These are phyloP conservation scores for Clavelina lepadiformis DNA, from an alignment of 23 tunicate genomes.

Conservation along the genomic window DNA sequence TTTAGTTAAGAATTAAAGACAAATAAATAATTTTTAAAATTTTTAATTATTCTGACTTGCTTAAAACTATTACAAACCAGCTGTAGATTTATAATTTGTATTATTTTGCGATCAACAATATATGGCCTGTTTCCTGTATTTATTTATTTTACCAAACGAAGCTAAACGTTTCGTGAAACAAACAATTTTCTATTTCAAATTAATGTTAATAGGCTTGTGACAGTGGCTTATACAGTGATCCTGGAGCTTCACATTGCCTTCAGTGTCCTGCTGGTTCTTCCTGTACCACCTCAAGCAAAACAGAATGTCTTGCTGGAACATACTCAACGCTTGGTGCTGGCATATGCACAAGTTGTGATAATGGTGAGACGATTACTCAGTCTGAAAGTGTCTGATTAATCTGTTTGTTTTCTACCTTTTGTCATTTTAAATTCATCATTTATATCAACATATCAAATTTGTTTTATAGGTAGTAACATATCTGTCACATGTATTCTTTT, in stretches of 20 bases:
- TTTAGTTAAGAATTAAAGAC: background rate
- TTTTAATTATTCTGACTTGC: no score
- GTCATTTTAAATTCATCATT: background rate
- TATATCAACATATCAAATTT: background rate
- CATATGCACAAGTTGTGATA: slow-evolving; percentile 40
- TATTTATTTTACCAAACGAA: no score
- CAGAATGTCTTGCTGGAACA: slow-evolving; percentile 43
- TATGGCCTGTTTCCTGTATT: no score
- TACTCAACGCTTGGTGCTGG: slow-evolving; percentile 33
- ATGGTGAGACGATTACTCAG: slow-evolving; percentile 16
- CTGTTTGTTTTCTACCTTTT: background rate
- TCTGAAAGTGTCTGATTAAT: background rate
- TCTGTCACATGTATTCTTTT: background rate
- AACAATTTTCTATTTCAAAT: no score
- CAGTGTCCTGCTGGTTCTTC: slow-evolving; percentile 60
- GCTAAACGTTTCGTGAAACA: no score
- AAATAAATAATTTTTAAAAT: no score
- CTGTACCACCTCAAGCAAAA: slow-evolving; percentile 23
- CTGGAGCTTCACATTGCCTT: slow-evolving; percentile 32
- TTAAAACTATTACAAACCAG: no score
- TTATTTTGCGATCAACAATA: no score
- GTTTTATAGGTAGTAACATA: background rate
- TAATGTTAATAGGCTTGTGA: slow-evolving; percentile 57
- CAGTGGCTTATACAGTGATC: slow-evolving; percentile 49
- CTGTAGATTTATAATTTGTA: no score